Evolutionary conservation across 2,797 vertebrate species (phyloP), one percentile per base, ranked within the genome.

Genomic region (Hozukius guyotensis): DNA sequence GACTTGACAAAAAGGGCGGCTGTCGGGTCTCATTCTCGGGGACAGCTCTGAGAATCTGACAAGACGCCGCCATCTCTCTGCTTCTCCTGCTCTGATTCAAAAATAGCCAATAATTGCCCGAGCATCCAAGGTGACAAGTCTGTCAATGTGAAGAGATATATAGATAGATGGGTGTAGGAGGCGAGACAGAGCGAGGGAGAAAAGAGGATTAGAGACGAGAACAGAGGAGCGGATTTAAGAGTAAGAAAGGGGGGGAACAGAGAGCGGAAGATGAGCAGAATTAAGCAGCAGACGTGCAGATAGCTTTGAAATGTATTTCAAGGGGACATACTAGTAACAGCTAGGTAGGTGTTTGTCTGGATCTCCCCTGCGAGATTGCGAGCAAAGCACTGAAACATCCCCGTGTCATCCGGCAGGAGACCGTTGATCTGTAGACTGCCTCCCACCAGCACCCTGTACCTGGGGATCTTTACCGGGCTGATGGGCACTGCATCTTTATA

Each of bases 331-430:
- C 98, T 99, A 82, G 98, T 99, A 91, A 99, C 98, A 0, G 98
- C 98, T 67, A 99, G 96, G 95, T 99, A 99, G 71, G 98, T 98
- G 94, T 98, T 98, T 83, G 98, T 97, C 92, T 99, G 99, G 86
- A 97, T 97, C 93, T 99, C 98, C 34, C 99, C 98, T 0, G 97
- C 98, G 0, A 95, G 92, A 5, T 98, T 99, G 79, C 96, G 96
- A 42, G 97, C 97, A 0, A 99, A 99, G 93, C 99, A 99, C 93
- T 99, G 99, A 93, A 99, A 98, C 97, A 99, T 99, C 60, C 99
- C 98, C 0, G 99, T 99, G 95, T 99, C 98, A 0, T 98, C 97
- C 0, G 99, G 99, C 80, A 97, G 81, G 78, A 99, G 96, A 56
- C 97, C 97, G 2, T 97, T 99, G 96, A 99, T 97, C 95, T 98